Evolutionary conservation across 2,113 vertebrate species (phyloP).

Genomic region (Epinephelus cyanopodus): DNA sequence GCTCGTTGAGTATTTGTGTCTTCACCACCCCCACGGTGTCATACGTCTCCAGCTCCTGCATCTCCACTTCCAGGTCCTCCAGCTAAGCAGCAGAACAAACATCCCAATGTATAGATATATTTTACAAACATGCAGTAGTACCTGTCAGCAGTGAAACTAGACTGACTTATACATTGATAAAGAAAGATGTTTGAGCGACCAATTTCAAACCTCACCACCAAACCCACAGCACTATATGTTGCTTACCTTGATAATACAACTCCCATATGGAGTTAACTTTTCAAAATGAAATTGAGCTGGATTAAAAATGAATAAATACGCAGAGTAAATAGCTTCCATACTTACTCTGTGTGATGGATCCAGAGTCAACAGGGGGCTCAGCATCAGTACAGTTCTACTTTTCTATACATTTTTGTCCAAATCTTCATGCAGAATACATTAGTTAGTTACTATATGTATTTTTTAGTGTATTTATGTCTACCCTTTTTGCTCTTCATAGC

Average conservation of each 20-base stretch:
- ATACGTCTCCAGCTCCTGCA: conserved; percentile 73
- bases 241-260: not conserved
- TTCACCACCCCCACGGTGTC: conserved; percentile 76
- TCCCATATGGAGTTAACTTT: not conserved
- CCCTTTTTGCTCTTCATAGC: not conserved
- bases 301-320: too few species aligned
- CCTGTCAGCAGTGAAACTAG: not conserved
- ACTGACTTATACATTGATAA: not conserved
- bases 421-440: not conserved
- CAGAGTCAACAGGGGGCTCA: not conserved
- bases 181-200: not conserved
- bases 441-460: not conserved
- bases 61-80: conserved; percentile 46
- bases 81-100: conserved; percentile 63
- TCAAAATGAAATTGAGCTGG: too few species aligned
- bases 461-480: not conserved
- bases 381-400: not conserved
- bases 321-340: not conserved
- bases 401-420: not conserved
- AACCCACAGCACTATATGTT: not conserved
- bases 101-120: not conserved
- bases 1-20: conserved; percentile 66
- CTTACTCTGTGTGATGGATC: not conserved
- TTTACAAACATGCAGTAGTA: not conserved
- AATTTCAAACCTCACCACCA: not conserved